Conservation (phyloP, 2,797 vertebrate species). For the Pseudotriccus pelzelni region DNA sequence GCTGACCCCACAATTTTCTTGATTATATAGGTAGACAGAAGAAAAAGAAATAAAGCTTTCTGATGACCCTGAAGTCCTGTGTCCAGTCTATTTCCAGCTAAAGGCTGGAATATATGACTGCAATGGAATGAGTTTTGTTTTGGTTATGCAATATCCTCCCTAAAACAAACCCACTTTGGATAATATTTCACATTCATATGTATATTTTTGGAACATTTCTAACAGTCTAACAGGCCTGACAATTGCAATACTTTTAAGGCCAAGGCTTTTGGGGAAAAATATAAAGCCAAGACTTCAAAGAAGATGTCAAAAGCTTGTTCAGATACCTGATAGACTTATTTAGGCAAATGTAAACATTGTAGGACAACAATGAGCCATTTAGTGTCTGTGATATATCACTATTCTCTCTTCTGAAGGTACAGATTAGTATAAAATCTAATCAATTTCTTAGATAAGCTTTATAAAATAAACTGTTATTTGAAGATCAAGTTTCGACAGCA, state of each 20-base stretch:
- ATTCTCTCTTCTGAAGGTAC: neutral
- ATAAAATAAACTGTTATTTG: neutral
- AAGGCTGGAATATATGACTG: neutral
- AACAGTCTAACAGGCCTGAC: neutral
- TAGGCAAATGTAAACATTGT: neutral
- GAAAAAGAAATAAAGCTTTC: neutral
- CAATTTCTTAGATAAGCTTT: neutral
- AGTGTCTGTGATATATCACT: neutral
- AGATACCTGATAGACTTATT: neutral
- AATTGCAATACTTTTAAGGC: neutral
- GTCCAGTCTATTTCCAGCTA: neutral
- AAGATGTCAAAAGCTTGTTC: neutral
- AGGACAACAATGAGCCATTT: neutral
- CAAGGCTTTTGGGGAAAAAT: neutral
- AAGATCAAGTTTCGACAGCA: neutral
- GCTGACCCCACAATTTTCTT: neutral
- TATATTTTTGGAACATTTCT: neutral
- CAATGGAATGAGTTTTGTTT: neutral
- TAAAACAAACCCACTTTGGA: neutral
- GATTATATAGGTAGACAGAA: neutral
- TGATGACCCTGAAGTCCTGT: neutral
- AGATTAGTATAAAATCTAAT: neutral
- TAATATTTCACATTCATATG: neutral
- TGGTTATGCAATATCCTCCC: neutral
- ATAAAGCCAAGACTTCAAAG: neutral